phyloP scores from a whole-genome alignment of 1,140 invertebrate species.

The Dinothrombium tinctorium region DNA sequence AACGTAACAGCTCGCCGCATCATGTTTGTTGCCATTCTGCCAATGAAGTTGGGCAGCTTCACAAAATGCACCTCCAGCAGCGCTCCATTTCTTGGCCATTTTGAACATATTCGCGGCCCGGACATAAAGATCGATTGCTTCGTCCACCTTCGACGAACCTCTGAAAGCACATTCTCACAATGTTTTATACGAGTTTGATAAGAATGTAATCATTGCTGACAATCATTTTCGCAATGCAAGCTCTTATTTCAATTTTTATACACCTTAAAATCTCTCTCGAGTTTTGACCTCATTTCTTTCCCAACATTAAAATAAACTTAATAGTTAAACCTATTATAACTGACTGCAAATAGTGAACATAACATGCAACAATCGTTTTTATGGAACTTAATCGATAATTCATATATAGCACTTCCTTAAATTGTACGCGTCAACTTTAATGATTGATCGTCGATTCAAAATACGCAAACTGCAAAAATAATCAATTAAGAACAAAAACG shows the following conservation, averaged over 20 bases:
- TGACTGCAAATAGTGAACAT: background rate
- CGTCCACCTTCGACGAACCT: conserved; percentile 63
- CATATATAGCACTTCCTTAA: background rate
- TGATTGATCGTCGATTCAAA: background rate
- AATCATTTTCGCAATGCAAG: background rate
- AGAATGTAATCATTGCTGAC: background rate
- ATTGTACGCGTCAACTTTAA: background rate
- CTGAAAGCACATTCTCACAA: conserved; percentile 29
- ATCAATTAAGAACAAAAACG: background rate
- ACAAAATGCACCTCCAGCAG: conserved; percentile 82
- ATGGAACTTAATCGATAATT: background rate
- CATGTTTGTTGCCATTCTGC: conserved; percentile 65
- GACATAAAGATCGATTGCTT: conserved; percentile 85
- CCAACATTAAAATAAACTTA: background rate
- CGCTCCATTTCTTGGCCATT: conserved; percentile 91
- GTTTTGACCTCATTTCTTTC: too few species aligned
- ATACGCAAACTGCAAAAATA: background rate
- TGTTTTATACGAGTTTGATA: background rate
- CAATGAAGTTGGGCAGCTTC: conserved; percentile 62
- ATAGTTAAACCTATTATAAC: background rate
- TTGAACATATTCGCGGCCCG: conserved; percentile 91
- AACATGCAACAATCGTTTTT: background rate
- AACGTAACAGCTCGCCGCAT: conserved; percentile 77
- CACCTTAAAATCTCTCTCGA: too few species aligned
- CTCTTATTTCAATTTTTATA: too few species aligned